These are phyloP conservation scores for Holotrichia oblita DNA, from an alignment of 1,140 invertebrate species.

Conservation along the genomic window DNA sequence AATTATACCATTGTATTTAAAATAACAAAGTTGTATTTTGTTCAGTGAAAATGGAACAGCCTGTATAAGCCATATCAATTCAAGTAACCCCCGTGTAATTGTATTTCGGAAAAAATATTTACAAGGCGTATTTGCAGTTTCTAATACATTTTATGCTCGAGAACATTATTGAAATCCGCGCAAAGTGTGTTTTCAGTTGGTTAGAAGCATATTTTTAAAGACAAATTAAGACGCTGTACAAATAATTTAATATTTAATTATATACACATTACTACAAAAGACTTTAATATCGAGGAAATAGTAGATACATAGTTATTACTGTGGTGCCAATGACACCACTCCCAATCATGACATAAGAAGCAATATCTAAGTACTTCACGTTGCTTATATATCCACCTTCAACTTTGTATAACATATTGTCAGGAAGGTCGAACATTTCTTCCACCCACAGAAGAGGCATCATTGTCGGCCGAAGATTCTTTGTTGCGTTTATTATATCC, in stretches of 20 bases:
- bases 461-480: slow-evolving; percentile 45
- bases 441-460: slow-evolving; percentile 53
- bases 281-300: too few relatives aligned
- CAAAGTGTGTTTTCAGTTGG: too few relatives aligned
- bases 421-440: slow-evolving; percentile 48
- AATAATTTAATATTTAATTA: background rate
- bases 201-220: too few relatives aligned
- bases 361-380: slow-evolving; percentile 28
- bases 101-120: too few relatives aligned
- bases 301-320: background rate
- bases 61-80: too few relatives aligned
- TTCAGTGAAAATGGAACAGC: too few relatives aligned
- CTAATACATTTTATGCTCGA: too few relatives aligned
- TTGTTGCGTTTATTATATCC: slow-evolving; percentile 9
- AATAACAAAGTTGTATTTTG: too few relatives aligned
- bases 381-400: slow-evolving; percentile 27
- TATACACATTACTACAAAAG: background rate
- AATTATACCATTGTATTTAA: too few relatives aligned
- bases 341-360: slow-evolving; percentile 39
- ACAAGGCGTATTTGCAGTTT: too few relatives aligned
- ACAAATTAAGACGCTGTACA: background rate
- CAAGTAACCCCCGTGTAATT: too few relatives aligned
- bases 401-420: slow-evolving; percentile 42
- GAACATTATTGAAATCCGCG: too few relatives aligned
- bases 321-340: background rate